A percentile compares a stretch with the other conserved stretches of the same genome.
These are phyloP conservation scores for Masnerella sp. DNA, from an alignment of 2,888 invertebrate genomes.

Conservation along the genomic window DNA sequence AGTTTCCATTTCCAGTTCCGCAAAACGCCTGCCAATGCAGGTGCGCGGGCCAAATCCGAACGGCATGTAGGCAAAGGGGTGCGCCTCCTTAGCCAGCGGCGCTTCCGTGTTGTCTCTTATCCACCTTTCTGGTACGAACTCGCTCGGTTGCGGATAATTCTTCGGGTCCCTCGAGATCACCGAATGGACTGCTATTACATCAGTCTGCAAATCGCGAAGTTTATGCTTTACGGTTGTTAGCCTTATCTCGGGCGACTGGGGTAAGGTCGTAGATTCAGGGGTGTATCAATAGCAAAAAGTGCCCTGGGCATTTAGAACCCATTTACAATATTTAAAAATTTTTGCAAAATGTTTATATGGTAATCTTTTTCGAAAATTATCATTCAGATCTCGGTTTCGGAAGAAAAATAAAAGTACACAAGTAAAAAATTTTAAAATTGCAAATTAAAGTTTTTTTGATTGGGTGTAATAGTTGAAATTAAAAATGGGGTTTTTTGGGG, in stretches of 20 bases:
- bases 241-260: slow-evolving; percentile 25
- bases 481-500: too few relatives aligned
- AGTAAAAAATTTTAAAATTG: too few relatives aligned
- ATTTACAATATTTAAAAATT: too few relatives aligned
- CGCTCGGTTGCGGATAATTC: slow-evolving; percentile 80
- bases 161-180: slow-evolving; percentile 71
- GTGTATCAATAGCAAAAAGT: not conserved
- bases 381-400: too few relatives aligned
- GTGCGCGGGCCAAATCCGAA: slow-evolving; percentile 85
- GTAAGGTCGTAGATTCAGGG: not conserved
- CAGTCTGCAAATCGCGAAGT: slow-evolving; percentile 64
- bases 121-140: slow-evolving; percentile 85
- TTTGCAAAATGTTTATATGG: too few relatives aligned
- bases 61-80: slow-evolving; percentile 82
- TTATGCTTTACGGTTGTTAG: slow-evolving; percentile 57
- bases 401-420: too few relatives aligned
- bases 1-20: slow-evolving; percentile 84
- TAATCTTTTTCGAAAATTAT: too few relatives aligned
- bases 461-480: too few relatives aligned
- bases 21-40: slow-evolving; percentile 85
- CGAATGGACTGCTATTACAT: slow-evolving; percentile 68
- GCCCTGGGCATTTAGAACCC: too few relatives aligned
- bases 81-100: slow-evolving; percentile 77
- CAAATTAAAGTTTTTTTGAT: too few relatives aligned
- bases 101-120: slow-evolving; percentile 79